phyloP scores from a whole-genome alignment of 2,888 invertebrate genomes.

The Machimus rusticus region DNA sequence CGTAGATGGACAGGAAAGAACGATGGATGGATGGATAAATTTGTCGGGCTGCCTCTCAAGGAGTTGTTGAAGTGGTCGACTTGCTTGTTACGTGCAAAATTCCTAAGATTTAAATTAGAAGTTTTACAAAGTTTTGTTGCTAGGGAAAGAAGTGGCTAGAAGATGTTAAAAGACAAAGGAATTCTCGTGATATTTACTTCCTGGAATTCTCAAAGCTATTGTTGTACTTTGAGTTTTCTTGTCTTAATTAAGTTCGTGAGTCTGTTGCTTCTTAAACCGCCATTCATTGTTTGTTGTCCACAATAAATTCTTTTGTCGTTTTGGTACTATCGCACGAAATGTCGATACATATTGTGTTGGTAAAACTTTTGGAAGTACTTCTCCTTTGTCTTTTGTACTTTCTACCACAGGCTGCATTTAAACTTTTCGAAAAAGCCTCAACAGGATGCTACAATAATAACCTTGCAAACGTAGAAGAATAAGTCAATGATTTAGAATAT shows the following conservation, averaged over 20 bases:
- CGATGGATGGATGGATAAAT: background rate
- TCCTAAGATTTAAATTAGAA: background rate
- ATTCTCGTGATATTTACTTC: background rate
- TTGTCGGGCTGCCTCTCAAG: background rate
- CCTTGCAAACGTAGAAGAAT: background rate
- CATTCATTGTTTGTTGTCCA: background rate
- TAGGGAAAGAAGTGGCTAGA: background rate
- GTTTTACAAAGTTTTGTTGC: background rate
- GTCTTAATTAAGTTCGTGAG: background rate
- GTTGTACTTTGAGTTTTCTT: background rate
- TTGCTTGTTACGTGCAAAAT: background rate
- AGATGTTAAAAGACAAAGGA: background rate
- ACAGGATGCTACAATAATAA: background rate
- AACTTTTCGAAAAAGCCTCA: background rate
- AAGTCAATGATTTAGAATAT: background rate
- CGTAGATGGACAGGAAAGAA: background rate
- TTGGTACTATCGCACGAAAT: background rate
- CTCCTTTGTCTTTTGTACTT: background rate
- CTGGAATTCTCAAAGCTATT: background rate
- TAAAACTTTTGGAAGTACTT: background rate
- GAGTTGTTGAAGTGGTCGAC: background rate
- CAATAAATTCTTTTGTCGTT: background rate
- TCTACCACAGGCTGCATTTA: background rate
- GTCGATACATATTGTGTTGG: background rate
- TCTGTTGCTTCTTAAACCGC: background rate